Conservation (phyloP, 2,797 vertebrate genomes). For the Epinephelus malabaricus region DNA sequence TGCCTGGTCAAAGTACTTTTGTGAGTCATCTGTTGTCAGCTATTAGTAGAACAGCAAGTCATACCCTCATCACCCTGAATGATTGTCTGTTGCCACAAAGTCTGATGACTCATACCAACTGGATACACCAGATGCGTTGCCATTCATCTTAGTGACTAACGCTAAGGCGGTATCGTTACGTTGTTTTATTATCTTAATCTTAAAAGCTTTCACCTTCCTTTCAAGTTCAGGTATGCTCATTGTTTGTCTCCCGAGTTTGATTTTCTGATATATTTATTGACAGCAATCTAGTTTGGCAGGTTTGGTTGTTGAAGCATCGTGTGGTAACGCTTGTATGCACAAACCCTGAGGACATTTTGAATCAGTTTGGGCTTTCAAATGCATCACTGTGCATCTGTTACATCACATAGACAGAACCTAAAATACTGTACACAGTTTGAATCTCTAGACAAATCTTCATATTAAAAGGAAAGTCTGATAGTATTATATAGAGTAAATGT, state of each 20-base stretch:
- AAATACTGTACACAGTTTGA: accelerated
- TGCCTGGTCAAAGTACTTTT: conserved; percentile 59
- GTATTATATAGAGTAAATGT: too few relatives aligned
- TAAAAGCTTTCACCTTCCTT: conserved; percentile 24
- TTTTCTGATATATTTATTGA: background rate
- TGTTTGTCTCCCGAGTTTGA: background rate
- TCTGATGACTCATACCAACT: conserved; percentile 69
- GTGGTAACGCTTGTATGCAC: background rate
- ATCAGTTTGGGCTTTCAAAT: background rate
- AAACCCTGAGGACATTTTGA: background rate
- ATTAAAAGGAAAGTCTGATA: too few relatives aligned
- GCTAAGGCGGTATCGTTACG: background rate
- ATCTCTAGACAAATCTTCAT: background rate
- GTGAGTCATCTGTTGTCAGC: conserved; percentile 65
- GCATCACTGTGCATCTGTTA: background rate
- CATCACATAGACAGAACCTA: background rate
- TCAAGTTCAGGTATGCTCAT: background rate
- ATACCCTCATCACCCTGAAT: conserved; percentile 47
- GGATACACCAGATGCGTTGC: conserved; percentile 49
- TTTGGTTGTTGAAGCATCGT: background rate
- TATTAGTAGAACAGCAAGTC: conserved; percentile 48
- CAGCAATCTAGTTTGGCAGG: background rate
- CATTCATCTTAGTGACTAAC: conserved; percentile 56
- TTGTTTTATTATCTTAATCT: conserved; percentile 29
- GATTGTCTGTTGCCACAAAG: conserved; percentile 44